Base-by-base conservation (phyloP, 2,888 invertebrate species). In the Bombylius discolor region DNA sequence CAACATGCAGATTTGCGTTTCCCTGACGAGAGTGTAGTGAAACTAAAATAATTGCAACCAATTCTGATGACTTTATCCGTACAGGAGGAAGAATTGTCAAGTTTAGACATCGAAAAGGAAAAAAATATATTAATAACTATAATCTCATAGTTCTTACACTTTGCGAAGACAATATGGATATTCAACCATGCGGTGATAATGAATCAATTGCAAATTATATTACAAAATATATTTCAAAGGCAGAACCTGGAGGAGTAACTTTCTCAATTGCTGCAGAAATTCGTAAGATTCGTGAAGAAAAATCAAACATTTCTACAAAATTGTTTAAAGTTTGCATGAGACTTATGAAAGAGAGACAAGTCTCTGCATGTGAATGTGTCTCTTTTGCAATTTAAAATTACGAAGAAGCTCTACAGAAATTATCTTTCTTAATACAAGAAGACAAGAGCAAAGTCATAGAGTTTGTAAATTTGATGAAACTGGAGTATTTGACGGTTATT, bases 281-380 rank as follows among this genome's bases (percentile, higher is more conserved):
- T 32, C 55, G 55, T 49, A 39, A 62, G 58, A 62, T 61, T 23
- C 57, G 58, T 50, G 56, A 61, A 6, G 62, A 64, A 53, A 62
- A 63, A 42, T 33, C 59, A 9, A 56, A 64, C 47, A 39, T 65
- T 34, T 62, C 63, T 31, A 59, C 60, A 39, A 62, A 63, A 44
- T 59, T 67, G 8, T 67, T 67, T 51, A 60, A 51, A 42, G 58
- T 66, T 56, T 67, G 65, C 45, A 66, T 67, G 65, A 53, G 53
- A 23, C 65, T 68, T 56, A 52, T 68, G 23, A 55, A 62, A 34
- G 63, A 67, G 60, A 56, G 65, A 47, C 64, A 66, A 63, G 60
- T 68, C 12, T 66, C 66, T 52, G 64, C 66, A 14, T 46, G 53
- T 34, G 65, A 68, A 64, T 66, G 64, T 56, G 66, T 57, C 13